phyloP scores from a whole-genome alignment of 2,888 invertebrate species.

The Drosophila koepferae region DNA sequence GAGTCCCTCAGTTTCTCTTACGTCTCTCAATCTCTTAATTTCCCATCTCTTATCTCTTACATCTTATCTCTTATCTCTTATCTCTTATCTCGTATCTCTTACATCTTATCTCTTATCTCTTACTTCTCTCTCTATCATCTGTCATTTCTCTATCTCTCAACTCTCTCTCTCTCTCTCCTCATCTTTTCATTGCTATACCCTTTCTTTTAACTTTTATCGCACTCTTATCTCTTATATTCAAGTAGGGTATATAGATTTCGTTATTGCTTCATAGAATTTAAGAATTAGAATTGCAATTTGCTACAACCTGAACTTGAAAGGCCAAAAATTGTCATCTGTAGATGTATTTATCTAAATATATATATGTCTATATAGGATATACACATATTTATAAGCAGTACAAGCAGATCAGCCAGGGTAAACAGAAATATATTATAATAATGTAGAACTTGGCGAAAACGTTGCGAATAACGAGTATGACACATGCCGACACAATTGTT shows the following conservation, averaged over 20 bases:
- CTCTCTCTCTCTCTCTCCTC: background rate
- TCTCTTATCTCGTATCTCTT: too few species aligned
- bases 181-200: too few species aligned
- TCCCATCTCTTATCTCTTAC: too few species aligned
- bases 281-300: background rate
- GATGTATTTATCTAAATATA: constrained; percentile 8
- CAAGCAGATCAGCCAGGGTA: constrained; percentile 4
- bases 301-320: background rate
- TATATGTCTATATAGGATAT: background rate
- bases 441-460: constrained; percentile 6
- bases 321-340: constrained; percentile 9
- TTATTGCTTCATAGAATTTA: background rate
- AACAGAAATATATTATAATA: constrained; percentile 9
- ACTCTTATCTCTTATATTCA: background rate
- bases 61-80: too few species aligned
- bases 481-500: constrained; percentile 56
- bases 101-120: too few species aligned
- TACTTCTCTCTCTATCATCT: too few species aligned
- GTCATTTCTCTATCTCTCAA: background rate
- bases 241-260: background rate
- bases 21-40: too few species aligned
- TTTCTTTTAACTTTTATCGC: too few species aligned
- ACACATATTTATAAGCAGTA: background rate
- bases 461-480: constrained; percentile 31
- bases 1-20: too few species aligned